Base-by-base conservation (phyloP, 2,113 vertebrate genomes). In the Crotalus horridus region DNA sequence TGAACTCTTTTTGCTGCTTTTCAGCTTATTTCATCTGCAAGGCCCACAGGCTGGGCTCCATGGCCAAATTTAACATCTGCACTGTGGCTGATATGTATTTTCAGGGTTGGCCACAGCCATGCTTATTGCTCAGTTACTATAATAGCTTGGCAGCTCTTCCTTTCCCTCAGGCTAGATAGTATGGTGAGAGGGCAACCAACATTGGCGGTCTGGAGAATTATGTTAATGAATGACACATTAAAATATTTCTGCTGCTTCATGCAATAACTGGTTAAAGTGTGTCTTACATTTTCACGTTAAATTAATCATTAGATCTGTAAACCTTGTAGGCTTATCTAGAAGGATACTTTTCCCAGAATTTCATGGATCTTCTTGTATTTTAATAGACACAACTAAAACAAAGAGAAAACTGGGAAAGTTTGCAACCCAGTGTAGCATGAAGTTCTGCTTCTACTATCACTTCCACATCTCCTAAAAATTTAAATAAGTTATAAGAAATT, bases 181-280 rank as follows among this genome's bases (percentile, higher is more conserved):
- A 96, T 95, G 95, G 95, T 94, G 94, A 96, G 95, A 89, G 91
- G 97, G 97, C 96, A 90, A 97, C 96, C 94, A 95, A 93, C 88
- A 53, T 91, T 95, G 93, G 96, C 95, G 0, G 93, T 97, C 94
- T 96, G 93, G 23, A 95, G 88, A 96, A 55, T 96, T 90, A 87
- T 97, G 94, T 92, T 97, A 96, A 97, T 97, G 96, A 98, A 96
- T 97, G 96, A 95, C 96, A 96, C 93, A 90, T 94, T 96, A 96
- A 96, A 93, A 96, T 95, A 97, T 96, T 96, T 95, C 93, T 87
- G 94, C 95, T 96, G 85, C 96, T 97, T 95, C 81, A 11, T 94
- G 93, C 94, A 64, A 48, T 92, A 94, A 90, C 91, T 97, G 94
- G 95, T 95, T 94, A 95, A 93, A 90, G 95, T 97, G 89, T 93